Conservation (phyloP, 2,113 vertebrate genomes). For the Onychorhynchus coronatus region DNA sequence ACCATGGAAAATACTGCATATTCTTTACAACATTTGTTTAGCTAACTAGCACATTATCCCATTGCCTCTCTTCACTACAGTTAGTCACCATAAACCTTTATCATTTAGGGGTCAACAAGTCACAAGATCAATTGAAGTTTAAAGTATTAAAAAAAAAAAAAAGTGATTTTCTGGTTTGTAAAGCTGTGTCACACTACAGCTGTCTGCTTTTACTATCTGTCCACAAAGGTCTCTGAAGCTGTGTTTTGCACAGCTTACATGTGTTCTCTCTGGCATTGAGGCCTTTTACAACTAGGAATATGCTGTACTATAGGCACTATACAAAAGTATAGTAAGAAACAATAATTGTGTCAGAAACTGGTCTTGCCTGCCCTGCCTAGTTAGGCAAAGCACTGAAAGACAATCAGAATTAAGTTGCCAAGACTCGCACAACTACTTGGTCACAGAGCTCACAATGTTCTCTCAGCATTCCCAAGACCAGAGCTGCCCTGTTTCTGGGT, state of each 20-base stretch:
- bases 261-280: background rate
- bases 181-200: background rate
- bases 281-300: background rate
- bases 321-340: background rate
- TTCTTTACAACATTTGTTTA: background rate
- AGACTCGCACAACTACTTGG: background rate
- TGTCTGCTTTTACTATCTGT: too few species aligned
- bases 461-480: background rate
- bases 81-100: background rate
- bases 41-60: background rate
- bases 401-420: slow-evolving; percentile 15
- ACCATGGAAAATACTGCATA: background rate
- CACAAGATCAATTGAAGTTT: background rate
- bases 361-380: background rate
- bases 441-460: background rate
- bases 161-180: background rate
- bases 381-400: background rate
- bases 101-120: background rate
- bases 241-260: background rate
- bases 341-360: background rate
- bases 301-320: background rate
- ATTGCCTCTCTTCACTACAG: background rate
- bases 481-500: slow-evolving; percentile 29
- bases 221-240: background rate
- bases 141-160: background rate